These are phyloP conservation scores for Aphis gossypii DNA, from an alignment of 1,140 invertebrate species.

Conservation along the genomic window DNA sequence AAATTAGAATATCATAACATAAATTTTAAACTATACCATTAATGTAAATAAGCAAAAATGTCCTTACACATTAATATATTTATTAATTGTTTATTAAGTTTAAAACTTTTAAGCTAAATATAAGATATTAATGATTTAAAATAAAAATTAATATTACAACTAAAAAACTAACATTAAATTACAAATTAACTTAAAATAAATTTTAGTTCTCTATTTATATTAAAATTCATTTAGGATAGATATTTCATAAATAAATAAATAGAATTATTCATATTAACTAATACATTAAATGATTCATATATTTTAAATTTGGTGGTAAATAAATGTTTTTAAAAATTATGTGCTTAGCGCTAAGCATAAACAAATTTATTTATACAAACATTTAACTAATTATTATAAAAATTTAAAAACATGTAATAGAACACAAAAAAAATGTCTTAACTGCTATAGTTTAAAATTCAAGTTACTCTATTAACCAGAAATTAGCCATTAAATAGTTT, in stretches of 20 bases:
- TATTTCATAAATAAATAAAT: background rate
- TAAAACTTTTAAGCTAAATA: background rate
- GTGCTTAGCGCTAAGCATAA: background rate
- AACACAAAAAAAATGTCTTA: background rate
- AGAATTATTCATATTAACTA: background rate
- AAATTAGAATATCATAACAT: background rate
- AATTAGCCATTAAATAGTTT: background rate
- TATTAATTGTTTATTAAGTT: background rate
- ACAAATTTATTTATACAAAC: background rate
- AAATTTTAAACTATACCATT: background rate
- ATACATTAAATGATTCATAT: background rate
- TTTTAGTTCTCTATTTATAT: background rate
- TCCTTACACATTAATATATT: background rate
- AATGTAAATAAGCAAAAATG: background rate
- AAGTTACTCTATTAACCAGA: background rate
- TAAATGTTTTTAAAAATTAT: background rate
- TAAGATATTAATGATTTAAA: background rate
- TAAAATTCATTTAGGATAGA: background rate
- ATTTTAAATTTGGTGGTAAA: background rate
- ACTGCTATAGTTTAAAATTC: background rate
- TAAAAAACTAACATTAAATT: background rate
- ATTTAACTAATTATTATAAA: background rate
- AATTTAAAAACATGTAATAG: background rate
- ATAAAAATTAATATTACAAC: background rate
- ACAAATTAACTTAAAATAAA: background rate